Percentiles rank a stretch among this genome's conserved stretches.
Conservation (phyloP, 1,140 invertebrate species). For the Drosophila lowei region DNA sequence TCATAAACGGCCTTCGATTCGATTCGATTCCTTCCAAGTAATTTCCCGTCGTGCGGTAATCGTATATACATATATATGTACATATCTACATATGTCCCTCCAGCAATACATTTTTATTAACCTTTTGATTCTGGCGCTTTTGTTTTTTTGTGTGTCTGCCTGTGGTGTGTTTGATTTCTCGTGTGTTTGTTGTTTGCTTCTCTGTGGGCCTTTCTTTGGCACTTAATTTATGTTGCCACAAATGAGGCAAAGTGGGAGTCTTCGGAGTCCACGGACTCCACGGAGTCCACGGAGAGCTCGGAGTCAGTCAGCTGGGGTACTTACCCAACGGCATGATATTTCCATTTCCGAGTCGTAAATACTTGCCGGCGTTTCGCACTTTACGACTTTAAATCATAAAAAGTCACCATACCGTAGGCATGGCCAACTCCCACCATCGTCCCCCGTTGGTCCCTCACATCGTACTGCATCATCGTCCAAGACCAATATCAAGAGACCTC, state of each 20-base stretch:
- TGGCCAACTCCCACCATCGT: too few species aligned
- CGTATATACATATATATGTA: slow-evolving; percentile 31
- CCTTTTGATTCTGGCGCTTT: slow-evolving; percentile 37
- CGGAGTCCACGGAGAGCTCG: neutral
- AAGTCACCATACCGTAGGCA: neutral
- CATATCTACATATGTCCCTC: neutral
- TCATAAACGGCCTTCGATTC: slow-evolving; percentile 50
- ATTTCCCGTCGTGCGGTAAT: slow-evolving; percentile 9
- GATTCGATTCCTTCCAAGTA: slow-evolving; percentile 30
- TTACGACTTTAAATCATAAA: slow-evolving; percentile 80
- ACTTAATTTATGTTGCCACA: slow-evolving; percentile 76
- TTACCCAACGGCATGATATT: slow-evolving; percentile 65
- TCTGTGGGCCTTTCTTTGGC: slow-evolving; percentile 61
- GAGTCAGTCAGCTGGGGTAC: slow-evolving; percentile 50
- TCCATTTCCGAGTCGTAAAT: slow-evolving; percentile 77
- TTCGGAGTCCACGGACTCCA: neutral
- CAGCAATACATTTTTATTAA: slow-evolving; percentile 56
- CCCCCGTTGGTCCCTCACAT: too few species aligned
- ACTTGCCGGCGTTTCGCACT: slow-evolving; percentile 60
- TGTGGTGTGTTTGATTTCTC: slow-evolving; percentile 32
- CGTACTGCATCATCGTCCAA: too few species aligned
- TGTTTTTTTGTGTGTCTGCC: slow-evolving; percentile 17
- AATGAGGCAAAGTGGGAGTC: slow-evolving; percentile 70
- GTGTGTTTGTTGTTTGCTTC: slow-evolving; percentile 29
- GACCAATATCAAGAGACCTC: slow-evolving; percentile 10